Base-by-base conservation (phyloP, 2,888 invertebrate genomes). In the Sphecodes monilicornis region DNA sequence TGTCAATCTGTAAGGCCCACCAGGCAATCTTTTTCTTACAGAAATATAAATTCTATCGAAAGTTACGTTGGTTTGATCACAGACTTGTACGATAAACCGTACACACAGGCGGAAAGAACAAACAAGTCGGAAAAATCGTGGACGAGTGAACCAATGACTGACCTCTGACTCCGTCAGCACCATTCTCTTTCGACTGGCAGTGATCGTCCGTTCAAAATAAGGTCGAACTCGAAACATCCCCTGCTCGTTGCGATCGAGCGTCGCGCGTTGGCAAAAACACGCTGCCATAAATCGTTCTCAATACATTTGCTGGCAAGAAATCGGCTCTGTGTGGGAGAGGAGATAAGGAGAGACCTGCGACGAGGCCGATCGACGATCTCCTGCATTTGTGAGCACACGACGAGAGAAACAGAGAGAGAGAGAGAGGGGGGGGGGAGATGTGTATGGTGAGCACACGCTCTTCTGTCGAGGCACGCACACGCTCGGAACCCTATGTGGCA, bases 401-500 rank as follows among this genome's bases (percentile, higher is more conserved):
- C 54, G 22, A 50, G 39, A 50, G 46, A 22, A n/a, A n/a, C n/a
- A n/a, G 22, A 50, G 46, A 6, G 22, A 50, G 46, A 22, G 22
- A 22, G 8, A 50, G 46, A 50, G 46, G 46, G 8, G 22, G 8
- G 8, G 22, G 46, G 22, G 46, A 72, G 71, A 18, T 82, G 80
- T 66, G 77, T 80, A 78, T 82, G 83, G 22, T 78, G 76, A 72
- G 29, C 73, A 57, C 76, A 78, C 69, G 32, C 36, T 84, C 79
- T 83, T 66, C 60, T 81, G 80, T 77, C 73, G 54, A 73, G 78
- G 78, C 72, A 64, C 78, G 82, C 36, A 72, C 82, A 66, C 72
- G 73, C 72, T 46, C 46, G 66, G 68, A 69, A 72, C 78, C 84
- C 86, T 87, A 92, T 91, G 88, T 91, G 86, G 89, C 87, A 91